Evolutionary conservation across 2,888 invertebrate species (phyloP).

Genomic region (Standfussiana lucernea): DNA sequence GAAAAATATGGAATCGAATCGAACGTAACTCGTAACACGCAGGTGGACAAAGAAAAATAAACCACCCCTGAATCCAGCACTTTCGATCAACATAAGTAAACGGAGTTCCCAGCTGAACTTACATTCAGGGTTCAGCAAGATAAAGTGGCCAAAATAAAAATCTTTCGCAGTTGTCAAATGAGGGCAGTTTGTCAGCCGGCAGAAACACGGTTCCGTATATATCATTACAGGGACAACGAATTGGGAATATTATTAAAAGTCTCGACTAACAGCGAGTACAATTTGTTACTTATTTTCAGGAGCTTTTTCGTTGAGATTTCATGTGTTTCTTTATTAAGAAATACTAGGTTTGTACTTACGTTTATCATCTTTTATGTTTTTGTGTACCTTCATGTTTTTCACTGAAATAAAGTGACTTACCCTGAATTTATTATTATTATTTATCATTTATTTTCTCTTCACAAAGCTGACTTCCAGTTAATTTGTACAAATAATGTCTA

Average conservation of each 20-base stretch:
- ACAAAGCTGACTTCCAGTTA: too few relatives aligned
- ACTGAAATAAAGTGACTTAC: not conserved
- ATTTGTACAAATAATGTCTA: too few relatives aligned
- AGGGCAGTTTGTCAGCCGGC: conserved; percentile 63
- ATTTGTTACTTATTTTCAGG: conserved; percentile 57
- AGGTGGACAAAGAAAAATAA: conserved; percentile 15
- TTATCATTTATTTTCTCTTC: too few relatives aligned
- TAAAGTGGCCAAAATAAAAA: conserved; percentile 64
- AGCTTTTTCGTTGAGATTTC: conserved; percentile 35
- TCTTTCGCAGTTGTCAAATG: conserved; percentile 67
- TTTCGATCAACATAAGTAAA: conserved; percentile 55
- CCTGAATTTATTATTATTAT: too few relatives aligned
- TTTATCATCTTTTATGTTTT: conserved; percentile 12
- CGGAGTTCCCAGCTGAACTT: conserved; percentile 40
- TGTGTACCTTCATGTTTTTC: not conserved
- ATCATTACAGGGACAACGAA: conserved; percentile 62
- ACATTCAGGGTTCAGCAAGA: conserved; percentile 57
- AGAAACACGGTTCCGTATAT: conserved; percentile 62
- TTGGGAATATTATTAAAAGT: conserved; percentile 65
- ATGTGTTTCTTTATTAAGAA: conserved; percentile 28
- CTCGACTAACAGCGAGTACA: conserved; percentile 42
- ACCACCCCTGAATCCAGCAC: conserved; percentile 13
- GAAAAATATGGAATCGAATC: conserved; percentile 2
- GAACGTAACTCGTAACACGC: not conserved
- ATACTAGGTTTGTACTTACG: conserved; percentile 10